Conservation (phyloP, 1,140 invertebrate genomes). For the Nephotettix cincticeps region DNA sequence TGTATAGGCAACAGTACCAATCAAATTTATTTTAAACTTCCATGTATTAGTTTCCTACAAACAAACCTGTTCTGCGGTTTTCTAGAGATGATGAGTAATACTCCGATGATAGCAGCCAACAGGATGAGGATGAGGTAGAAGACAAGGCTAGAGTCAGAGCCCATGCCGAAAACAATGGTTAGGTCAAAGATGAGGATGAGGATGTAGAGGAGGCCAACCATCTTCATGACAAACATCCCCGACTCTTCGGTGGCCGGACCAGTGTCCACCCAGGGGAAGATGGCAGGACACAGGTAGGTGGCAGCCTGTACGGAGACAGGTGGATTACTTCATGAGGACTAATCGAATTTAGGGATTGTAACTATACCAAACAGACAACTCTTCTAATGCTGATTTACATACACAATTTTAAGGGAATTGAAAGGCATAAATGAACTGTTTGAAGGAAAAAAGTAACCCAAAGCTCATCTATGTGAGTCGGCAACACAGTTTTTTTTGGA, state of each 20-base stretch:
- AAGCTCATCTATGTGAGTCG: too few relatives aligned
- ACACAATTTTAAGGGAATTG: too few relatives aligned
- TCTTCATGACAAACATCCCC: constrained; percentile 84
- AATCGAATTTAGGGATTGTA: too few relatives aligned
- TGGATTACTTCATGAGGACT: too few relatives aligned
- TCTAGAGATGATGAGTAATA: constrained; percentile 80
- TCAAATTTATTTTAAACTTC: too few relatives aligned
- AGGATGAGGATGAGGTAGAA: constrained; percentile 69
- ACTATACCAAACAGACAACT: too few relatives aligned
- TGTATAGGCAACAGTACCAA: too few relatives aligned
- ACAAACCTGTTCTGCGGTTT: constrained; percentile 88
- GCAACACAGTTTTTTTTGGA: too few relatives aligned
- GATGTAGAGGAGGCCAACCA: constrained; percentile 79
- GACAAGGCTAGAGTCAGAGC: constrained; percentile 63
- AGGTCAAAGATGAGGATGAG: constrained; percentile 81
- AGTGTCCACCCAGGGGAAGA: constrained; percentile 85
- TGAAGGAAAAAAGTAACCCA: too few relatives aligned
- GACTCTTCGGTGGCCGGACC: constrained; percentile 82
- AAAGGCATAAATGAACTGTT: too few relatives aligned
- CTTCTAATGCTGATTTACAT: too few relatives aligned
- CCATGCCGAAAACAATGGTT: constrained; percentile 74
- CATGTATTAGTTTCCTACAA: constrained; percentile 55
- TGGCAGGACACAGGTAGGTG: constrained; percentile 78
- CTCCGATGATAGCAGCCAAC: constrained; percentile 71
- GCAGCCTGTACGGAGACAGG: constrained; percentile 55